phyloP scores from a whole-genome alignment of 2,888 invertebrate genomes.

The Pollenia labialis region DNA sequence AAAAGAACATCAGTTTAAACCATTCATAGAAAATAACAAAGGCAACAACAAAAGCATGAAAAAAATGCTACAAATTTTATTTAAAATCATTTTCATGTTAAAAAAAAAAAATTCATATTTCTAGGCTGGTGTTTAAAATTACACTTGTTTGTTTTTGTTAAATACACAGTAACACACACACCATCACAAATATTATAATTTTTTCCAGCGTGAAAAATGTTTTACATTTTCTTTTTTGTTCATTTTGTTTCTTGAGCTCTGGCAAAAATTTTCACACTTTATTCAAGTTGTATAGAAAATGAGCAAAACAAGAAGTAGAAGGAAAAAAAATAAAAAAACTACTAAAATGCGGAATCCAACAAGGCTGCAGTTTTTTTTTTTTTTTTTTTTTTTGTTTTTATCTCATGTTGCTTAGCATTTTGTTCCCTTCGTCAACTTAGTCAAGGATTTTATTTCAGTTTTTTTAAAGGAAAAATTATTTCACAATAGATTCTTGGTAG shows the following conservation, averaged over 20 bases:
- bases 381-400: conserved; percentile 8
- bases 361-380: conserved; percentile 8
- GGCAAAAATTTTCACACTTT: conserved; percentile 9
- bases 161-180: not conserved
- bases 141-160: conserved; percentile 22
- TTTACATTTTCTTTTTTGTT: not conserved
- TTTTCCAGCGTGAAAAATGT: conserved; percentile 18
- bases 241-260: not conserved
- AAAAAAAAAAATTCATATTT: not conserved
- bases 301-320: not conserved
- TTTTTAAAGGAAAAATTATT: not conserved
- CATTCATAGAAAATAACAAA: not conserved
- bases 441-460: conserved; percentile 36
- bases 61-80: conserved; percentile 27
- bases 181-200: not conserved
- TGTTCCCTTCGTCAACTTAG: conserved; percentile 8
- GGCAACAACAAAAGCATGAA: not conserved
- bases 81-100: conserved; percentile 60
- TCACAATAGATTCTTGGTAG: not conserved
- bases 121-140: conserved; percentile 29
- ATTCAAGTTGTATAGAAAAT: not conserved
- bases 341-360: not conserved
- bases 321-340: not conserved
- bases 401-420: not conserved
- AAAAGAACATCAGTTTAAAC: not conserved